Evolutionary conservation across 2,888 invertebrate species (phyloP).

Genomic region (Tiliacea aurago): DNA sequence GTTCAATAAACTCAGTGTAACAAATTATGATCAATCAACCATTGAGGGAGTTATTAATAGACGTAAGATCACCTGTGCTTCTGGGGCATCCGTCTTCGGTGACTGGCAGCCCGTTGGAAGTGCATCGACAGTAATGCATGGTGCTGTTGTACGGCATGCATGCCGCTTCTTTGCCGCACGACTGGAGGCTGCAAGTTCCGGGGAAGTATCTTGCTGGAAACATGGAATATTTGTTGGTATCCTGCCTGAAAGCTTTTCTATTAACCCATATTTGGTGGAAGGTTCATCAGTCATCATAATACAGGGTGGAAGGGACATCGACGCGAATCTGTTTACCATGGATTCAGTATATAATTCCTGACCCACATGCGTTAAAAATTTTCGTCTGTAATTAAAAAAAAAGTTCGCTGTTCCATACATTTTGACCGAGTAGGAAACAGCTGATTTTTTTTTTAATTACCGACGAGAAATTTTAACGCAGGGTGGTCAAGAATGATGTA

Average conservation of each 20-base stretch:
- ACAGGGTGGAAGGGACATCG: too few species aligned
- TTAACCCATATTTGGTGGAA: too few species aligned
- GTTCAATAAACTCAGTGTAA: slow-evolving; percentile 63
- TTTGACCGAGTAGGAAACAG: too few species aligned
- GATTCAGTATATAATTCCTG: too few species aligned
- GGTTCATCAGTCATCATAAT: too few species aligned
- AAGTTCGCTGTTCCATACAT: too few species aligned
- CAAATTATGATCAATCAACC: slow-evolving; percentile 61
- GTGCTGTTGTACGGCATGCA: slow-evolving; percentile 85
- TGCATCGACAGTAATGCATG: slow-evolving; percentile 88
- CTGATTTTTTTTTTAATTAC: too few species aligned
- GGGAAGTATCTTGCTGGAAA: slow-evolving; percentile 58
- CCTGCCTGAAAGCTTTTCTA: background rate
- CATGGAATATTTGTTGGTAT: slow-evolving; percentile 17
- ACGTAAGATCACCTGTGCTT: slow-evolving; percentile 83
- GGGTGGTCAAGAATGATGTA: too few species aligned
- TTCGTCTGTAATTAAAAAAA: too few species aligned
- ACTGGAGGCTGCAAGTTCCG: slow-evolving; percentile 82
- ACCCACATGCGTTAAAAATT: too few species aligned
- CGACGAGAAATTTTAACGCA: too few species aligned
- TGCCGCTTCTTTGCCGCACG: slow-evolving; percentile 91
- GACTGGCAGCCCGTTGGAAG: slow-evolving; percentile 91
- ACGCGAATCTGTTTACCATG: too few species aligned
- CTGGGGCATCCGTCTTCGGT: slow-evolving; percentile 90
- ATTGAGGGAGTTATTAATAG: slow-evolving; percentile 64